Evolutionary conservation across 2,888 invertebrate genomes (phyloP).

Genomic region (Troides helena): DNA sequence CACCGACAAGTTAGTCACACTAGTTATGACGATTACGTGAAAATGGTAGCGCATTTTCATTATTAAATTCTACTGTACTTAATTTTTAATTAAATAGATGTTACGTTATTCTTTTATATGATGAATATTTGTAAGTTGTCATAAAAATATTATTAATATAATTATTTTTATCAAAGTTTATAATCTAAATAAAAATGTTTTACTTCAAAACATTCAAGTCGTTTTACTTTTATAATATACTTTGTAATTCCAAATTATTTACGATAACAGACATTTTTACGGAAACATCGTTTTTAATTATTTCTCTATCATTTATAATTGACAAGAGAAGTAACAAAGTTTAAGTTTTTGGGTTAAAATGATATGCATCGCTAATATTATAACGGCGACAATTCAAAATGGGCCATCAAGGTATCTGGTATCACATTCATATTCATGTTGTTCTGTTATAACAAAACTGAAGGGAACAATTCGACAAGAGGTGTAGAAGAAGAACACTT

Average conservation of each 20-base stretch:
- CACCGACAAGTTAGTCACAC: conserved; percentile 66
- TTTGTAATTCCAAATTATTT: neutral
- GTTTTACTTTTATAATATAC: conserved; percentile 39
- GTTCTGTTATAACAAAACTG: too few species aligned
- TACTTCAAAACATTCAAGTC: conserved; percentile 72
- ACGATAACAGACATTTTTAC: neutral
- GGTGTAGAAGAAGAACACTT: too few species aligned
- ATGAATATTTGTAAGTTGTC: conserved; percentile 78
- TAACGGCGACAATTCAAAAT: neutral
- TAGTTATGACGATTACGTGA: conserved; percentile 73
- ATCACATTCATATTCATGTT: too few species aligned
- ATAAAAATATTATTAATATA: conserved; percentile 81
- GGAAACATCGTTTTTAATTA: too few species aligned
- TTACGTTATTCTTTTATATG: conserved; percentile 80
- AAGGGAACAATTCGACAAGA: too few species aligned
- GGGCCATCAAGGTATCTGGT: too few species aligned
- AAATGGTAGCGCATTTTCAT: conserved; percentile 78
- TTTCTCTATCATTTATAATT: neutral
- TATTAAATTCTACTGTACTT: conserved; percentile 72
- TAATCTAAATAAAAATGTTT: conserved; percentile 81
- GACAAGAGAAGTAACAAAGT: neutral
- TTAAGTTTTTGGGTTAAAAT: too few species aligned
- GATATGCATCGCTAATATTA: neutral
- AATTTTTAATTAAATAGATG: conserved; percentile 77
- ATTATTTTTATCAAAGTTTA: conserved; percentile 82